Conservation (phyloP, 2,797 vertebrate genomes). For the Bradypodion pumilum region DNA sequence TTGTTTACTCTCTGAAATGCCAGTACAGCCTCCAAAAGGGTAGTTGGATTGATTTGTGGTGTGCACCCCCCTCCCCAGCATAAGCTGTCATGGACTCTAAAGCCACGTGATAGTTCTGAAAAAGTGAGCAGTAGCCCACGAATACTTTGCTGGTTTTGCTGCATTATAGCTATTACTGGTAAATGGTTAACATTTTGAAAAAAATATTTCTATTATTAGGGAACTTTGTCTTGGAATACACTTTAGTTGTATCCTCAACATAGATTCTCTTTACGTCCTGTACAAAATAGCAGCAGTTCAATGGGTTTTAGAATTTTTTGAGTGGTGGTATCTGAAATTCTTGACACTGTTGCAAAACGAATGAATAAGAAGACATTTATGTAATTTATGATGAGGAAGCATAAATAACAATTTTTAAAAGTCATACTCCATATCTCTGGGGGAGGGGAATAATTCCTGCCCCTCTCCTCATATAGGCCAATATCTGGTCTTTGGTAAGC, state of each 20-base stretch:
- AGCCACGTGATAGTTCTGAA: too few relatives aligned
- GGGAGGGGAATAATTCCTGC: neutral
- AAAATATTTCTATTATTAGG: neutral
- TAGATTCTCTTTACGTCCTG: neutral
- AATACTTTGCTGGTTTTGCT: neutral
- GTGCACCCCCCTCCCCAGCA: too few relatives aligned
- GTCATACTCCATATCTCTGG: neutral
- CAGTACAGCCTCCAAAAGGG: too few relatives aligned
- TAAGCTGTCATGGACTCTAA: too few relatives aligned
- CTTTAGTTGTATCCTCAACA: too few relatives aligned
- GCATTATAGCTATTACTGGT: neutral
- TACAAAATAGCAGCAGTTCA: neutral
- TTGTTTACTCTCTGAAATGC: too few relatives aligned
- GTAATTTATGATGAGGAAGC: neutral
- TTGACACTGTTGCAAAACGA: neutral
- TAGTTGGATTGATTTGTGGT: too few relatives aligned
- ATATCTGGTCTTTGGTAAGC: neutral
- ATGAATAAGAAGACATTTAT: neutral
- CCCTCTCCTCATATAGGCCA: neutral
- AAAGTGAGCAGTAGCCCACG: too few relatives aligned
- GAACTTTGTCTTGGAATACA: neutral
- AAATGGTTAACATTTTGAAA: neutral
- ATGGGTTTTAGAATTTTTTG: neutral
- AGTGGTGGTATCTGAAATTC: neutral
- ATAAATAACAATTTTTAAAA: neutral